Evolutionary conservation across 2,113 vertebrate species (phyloP), one percentile per base, ranked within the genome.

Genomic region (Patagioenas fasciata): DNA sequence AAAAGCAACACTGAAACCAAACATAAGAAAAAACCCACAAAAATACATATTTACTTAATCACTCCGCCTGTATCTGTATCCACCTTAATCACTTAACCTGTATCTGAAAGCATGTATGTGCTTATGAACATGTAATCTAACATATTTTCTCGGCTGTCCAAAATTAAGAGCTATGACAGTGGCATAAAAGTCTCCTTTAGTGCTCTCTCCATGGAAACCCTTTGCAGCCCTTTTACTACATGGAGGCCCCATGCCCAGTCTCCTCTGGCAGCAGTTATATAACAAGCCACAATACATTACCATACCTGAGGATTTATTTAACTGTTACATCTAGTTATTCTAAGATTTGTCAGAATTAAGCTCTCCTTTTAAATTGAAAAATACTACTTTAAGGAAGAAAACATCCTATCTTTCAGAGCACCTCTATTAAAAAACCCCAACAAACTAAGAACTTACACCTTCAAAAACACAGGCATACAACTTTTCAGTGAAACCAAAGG

Each of bases 131-230:
- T 8, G 4, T 29, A 42, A 66, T 4, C 13, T 67, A 48, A n/a
- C 0, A 0, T 18, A 83, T 20, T 44, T 25, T 16, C 34, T 51
- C 1, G 0, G 48, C 38, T 53, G 28, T 50, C 81, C 40, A 92
- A 84, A 94, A 81, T 64, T 57, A 92, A 50, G 50, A 83, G 38
- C 32, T 72, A 64, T 19, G 70, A 79, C 10, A 80, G 29, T 5
- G 11, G 25, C 61, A 15, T 11, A 8, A 17, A 47, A 84, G 42
- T 71, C 73, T 69, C 38, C 60, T 72, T 79, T 28, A 67, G 23
- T 34, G 40, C 25, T 65, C 77, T 94, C 96, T 94, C 95, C 82
- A 92, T 94, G 92, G 86, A 96, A 95, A 92, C 91, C 65, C 66
- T 85, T 44, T 79, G 93, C 83, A 91, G 88, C 42, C 69, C 77